Percentiles rank a stretch among this genome's conserved stretches.
Evolutionary conservation across 2,797 vertebrate species (phyloP).

Genomic region (Typhlichthys eigenmanni): DNA sequence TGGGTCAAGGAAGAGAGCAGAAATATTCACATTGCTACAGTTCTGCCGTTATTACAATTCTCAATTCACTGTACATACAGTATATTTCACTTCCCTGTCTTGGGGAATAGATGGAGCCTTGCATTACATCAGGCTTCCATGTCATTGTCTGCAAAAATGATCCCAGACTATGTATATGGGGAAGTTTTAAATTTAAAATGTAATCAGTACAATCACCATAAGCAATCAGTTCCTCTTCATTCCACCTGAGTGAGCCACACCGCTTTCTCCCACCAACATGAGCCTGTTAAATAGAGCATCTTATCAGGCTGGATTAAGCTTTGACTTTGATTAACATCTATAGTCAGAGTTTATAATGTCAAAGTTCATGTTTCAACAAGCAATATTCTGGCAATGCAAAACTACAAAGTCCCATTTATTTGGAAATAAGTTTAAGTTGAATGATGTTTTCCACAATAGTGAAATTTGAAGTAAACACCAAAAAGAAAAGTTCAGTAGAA

Average conservation of each 20-base stretch:
- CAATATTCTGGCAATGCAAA: constrained; percentile 34
- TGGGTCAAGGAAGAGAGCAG: not conserved
- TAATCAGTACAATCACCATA: constrained; percentile 79
- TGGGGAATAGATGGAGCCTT: constrained; percentile 38
- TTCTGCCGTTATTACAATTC: too few species aligned
- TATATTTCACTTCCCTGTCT: constrained; percentile 8
- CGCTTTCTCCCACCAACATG: constrained; percentile 60
- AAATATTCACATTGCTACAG: not conserved
- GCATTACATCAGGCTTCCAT: constrained; percentile 39
- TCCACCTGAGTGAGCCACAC: constrained; percentile 68
- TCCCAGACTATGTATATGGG: constrained; percentile 48
- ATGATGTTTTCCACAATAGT: not conserved
- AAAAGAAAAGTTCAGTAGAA: too few species aligned
- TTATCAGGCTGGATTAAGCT: constrained; percentile 75
- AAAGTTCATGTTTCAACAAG: constrained; percentile 54
- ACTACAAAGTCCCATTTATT: constrained; percentile 9
- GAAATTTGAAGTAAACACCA: too few species aligned
- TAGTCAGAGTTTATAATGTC: constrained; percentile 62
- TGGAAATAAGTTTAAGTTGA: not conserved
- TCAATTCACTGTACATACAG: constrained; percentile 3
- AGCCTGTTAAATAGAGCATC: constrained; percentile 63
- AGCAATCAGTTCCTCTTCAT: constrained; percentile 80
- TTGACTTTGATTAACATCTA: constrained; percentile 75
- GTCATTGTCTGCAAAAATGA: constrained; percentile 54
- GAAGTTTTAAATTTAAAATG: constrained; percentile 81